phyloP scores from a whole-genome alignment of 2,888 invertebrate species.

The Folsomia manolachei region DNA sequence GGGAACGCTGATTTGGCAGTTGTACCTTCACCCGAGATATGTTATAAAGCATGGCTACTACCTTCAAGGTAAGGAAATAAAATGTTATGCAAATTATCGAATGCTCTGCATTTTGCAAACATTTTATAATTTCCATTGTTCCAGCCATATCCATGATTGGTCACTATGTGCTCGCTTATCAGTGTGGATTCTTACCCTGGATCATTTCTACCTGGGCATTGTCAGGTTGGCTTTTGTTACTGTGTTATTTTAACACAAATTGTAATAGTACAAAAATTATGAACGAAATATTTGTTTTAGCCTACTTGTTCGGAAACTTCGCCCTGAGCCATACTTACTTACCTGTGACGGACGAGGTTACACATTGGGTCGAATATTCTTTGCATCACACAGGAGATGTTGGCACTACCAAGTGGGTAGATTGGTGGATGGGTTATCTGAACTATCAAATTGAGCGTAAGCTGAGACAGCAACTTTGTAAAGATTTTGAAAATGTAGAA shows the following conservation, averaged over 20 bases:
- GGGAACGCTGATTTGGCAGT: slow-evolving; percentile 39
- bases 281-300: too few species aligned
- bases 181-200: slow-evolving; percentile 36
- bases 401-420: slow-evolving; percentile 24
- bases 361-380: slow-evolving; percentile 42
- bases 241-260: neutral
- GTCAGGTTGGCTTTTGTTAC: slow-evolving; percentile 30
- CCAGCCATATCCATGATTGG: slow-evolving; percentile 28
- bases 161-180: slow-evolving; percentile 35
- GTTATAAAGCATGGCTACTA: slow-evolving; percentile 34
- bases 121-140: too few species aligned
- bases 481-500: neutral
- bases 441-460: slow-evolving; percentile 1
- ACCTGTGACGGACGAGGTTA: slow-evolving; percentile 31
- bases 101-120: too few species aligned
- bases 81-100: too few species aligned
- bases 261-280: too few species aligned
- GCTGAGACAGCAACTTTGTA: neutral
- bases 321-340: slow-evolving; percentile 33
- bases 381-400: slow-evolving; percentile 37
- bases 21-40: slow-evolving; percentile 43
- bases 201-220: slow-evolving; percentile 34
- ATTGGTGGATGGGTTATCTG: slow-evolving; percentile 35
- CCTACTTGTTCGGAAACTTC: slow-evolving; percentile 39
- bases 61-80: too few species aligned